A percentile compares a stretch with the other conserved stretches of the same genome.
These are phyloP conservation scores for Trimorus sp. DNA, from an alignment of 2,888 invertebrate species.

Conservation along the genomic window DNA sequence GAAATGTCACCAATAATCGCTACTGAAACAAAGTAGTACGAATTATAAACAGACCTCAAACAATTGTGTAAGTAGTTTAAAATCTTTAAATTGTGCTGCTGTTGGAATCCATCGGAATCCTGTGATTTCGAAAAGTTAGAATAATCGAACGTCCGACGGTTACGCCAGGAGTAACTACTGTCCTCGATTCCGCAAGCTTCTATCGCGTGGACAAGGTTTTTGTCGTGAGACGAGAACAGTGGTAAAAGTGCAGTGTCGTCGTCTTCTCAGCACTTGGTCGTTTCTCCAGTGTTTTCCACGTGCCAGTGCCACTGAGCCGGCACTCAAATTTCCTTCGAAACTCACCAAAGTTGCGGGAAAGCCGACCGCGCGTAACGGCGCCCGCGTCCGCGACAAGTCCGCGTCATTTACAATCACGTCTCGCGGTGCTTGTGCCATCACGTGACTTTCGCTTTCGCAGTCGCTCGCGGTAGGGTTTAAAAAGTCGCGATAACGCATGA, in stretches of 20 bases:
- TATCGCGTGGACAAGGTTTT: conserved; percentile 60
- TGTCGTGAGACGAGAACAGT: conserved; percentile 42
- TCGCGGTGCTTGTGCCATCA: conserved; percentile 30
- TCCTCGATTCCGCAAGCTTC: conserved; percentile 62
- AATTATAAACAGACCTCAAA: too few species aligned
- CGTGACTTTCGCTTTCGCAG: conserved; percentile 57
- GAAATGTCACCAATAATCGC: too few species aligned
- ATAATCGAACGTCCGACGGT: neutral
- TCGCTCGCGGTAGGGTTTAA: conserved; percentile 37
- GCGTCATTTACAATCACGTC: conserved; percentile 46
- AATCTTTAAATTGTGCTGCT: too few species aligned
- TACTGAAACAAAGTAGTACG: too few species aligned
- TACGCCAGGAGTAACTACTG: conserved; percentile 57
- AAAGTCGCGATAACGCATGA: conserved; percentile 49
- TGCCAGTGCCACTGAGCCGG: neutral
- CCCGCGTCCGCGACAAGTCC: conserved; percentile 39
- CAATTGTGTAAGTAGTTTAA: too few species aligned
- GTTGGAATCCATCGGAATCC: too few species aligned
- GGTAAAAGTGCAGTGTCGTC: conserved; percentile 60
- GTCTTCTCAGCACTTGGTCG: neutral
- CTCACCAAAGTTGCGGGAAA: conserved; percentile 42
- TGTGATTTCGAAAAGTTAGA: too few species aligned
- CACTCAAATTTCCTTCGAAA: conserved; percentile 42
- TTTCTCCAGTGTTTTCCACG: conserved; percentile 30
- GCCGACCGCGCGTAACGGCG: conserved; percentile 2